Percentiles rank a stretch among this genome's conserved stretches.
phyloP scores from a whole-genome alignment of 2,888 invertebrate species.

The Hymenopus coronatus region DNA sequence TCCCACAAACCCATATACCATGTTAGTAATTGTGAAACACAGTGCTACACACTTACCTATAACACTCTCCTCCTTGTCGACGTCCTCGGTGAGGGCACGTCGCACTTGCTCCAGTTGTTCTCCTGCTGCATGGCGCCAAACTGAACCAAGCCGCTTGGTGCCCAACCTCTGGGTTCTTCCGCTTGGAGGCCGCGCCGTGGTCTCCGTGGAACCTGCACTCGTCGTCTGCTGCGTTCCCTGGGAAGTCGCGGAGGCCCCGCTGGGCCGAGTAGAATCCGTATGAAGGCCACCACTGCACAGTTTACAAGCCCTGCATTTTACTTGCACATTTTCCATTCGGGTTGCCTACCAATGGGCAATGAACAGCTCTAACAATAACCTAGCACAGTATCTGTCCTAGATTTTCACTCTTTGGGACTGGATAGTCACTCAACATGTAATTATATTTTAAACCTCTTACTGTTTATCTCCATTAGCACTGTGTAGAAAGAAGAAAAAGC shows the following conservation, averaged over 20 bases:
- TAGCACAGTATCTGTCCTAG: no score
- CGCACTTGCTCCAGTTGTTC: slow-evolving; percentile 40
- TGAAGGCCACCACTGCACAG: slow-evolving; percentile 24
- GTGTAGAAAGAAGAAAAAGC: no score
- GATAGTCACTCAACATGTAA: no score
- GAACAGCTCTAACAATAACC: no score
- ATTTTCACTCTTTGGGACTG: no score
- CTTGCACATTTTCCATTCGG: neutral
- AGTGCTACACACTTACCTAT: slow-evolving; percentile 34
- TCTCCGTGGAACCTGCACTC: slow-evolving; percentile 18
- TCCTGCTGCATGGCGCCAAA: slow-evolving; percentile 40
- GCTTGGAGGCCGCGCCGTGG: slow-evolving; percentile 5
- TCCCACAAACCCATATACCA: no score
- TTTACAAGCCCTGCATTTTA: neutral
- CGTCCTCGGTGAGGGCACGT: slow-evolving; percentile 35
- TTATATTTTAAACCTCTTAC: no score
- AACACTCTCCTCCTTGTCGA: slow-evolving; percentile 39
- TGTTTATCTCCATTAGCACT: no score
- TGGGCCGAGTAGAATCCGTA: neutral
- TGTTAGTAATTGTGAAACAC: neutral
- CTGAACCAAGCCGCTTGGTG: slow-evolving; percentile 40
- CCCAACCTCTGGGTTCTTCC: slow-evolving; percentile 27
- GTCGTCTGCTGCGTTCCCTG: slow-evolving; percentile 5
- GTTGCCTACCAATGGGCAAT: neutral
- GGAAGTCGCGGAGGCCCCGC: neutral